Evolutionary conservation across 2,888 invertebrate genomes (phyloP), one percentile per base, ranked within the genome.

Genomic region (Anoplius nigerrimus): DNA sequence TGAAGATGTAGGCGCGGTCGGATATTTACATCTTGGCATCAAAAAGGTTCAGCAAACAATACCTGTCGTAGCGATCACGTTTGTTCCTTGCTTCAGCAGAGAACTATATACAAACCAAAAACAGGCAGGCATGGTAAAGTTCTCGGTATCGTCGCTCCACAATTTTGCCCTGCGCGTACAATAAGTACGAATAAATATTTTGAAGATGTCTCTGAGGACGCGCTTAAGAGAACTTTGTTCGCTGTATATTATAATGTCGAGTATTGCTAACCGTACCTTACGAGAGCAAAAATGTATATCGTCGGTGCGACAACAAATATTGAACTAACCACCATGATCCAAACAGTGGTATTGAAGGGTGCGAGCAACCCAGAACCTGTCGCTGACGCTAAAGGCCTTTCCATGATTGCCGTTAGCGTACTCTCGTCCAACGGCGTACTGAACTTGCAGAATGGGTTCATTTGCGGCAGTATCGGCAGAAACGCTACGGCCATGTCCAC

Each of bases 61-160:
- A 96, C 96, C 95, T 83, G 95, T 94, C 69, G 92, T 91, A 0
- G 97, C 96, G n/a, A 93, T 92, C 53, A 96, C 89, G 13, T 93
- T 94, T 21, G 95, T 94, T 58, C 97, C 96, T 89, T 97, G 97
- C 83, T 96, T 97, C 89, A 97, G 92, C 43, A 97, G 91, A 0
- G 95, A 95, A 16, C 96, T 95, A 84, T 96, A 97, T 2, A 94
- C 94, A 84, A 96, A 97, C 96, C 96, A 97, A 74, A 95, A 91
- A 83, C 96, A 96, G 3, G 94, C 92, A 0, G 92, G 91, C 18
- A 96, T 80, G 0, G 92, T 90, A 76, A 94, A 93, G 6, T 88
- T 89, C 77, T 93, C 89, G 0, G 85, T 91, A 6, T 91, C 89
- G 63, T 93, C 92, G 21, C 90, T 91, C 54, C 94, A 92, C 22